Evolutionary conservation across 2,113 vertebrate genomes (phyloP), one percentile per base, ranked within the genome.

Genomic region (Platysternon megacephalum): DNA sequence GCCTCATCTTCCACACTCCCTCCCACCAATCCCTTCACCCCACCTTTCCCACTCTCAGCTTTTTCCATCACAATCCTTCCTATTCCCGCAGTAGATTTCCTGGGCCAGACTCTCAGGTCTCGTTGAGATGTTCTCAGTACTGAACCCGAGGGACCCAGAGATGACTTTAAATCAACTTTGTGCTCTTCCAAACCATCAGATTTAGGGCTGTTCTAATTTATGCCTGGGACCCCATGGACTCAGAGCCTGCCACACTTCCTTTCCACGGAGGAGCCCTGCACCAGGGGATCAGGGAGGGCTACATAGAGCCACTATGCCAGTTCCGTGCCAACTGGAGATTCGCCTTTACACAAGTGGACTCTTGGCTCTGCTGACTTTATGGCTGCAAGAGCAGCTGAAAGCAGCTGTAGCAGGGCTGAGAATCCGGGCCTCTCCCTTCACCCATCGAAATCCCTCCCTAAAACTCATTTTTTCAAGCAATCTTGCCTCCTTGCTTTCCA

Each of bases 401-500:
- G 72, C n/a, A 76, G 22, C 11, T 44, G 72, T 13, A 76, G 24
- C 72, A 92, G 0, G 8, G 85, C 93, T 92, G 49, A 95, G 86
- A 97, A 96, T 96, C 92, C 93, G 74, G 74, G 95, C 82, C 82
- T 97, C 90, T 83, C 26, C 90, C 92, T 93, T 96, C 96, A 93
- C 96, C 95, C 96, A 95, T 95, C 89, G 94, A 97, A 96, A 97
- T 96, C 85, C 85, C 79, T 92, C 94, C 92, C 96, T 91, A 93
- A 95, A 90, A 94, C 79, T 94, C 93, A 91, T 84, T 95, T 95
- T 79, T 97, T 97, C 84, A 88, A 88, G 94, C 87, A 96, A 95
- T 86, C 83, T 95, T 79, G 89, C n/a, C 22, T 82, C 7, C 81
- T 82, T 91, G 61, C 65, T 94, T 93, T 95, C 90, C 85, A 89